Conservation (phyloP, 2,888 invertebrate species). For the Ophioninae sp. region DNA sequence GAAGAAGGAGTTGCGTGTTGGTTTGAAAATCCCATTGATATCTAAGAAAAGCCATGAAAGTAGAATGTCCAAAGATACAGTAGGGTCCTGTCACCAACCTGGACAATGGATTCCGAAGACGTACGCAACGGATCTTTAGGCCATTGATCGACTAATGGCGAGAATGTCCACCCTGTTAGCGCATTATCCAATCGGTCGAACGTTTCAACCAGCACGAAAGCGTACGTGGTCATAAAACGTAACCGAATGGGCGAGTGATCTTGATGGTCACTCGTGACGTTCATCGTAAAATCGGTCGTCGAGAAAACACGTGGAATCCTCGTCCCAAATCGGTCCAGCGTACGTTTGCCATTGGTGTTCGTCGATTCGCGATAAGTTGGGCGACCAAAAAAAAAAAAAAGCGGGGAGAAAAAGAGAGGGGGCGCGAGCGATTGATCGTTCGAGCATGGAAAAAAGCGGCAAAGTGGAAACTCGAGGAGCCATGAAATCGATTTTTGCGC, state of each 20-base stretch:
- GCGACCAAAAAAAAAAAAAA: constrained; percentile 32
- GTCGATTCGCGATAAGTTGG: constrained; percentile 52
- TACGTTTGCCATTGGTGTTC: constrained; percentile 27
- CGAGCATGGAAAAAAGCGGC: constrained; percentile 65
- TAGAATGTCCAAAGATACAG: constrained; percentile 3
- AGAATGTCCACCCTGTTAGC: constrained; percentile 32
- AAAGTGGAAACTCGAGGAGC: constrained; percentile 70
- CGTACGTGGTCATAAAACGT: neutral
- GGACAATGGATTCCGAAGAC: constrained; percentile 14
- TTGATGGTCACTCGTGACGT: constrained; percentile 41
- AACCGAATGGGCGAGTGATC: constrained; percentile 21
- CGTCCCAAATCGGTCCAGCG: constrained; percentile 31
- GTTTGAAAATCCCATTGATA: neutral
- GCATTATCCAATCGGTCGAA: constrained; percentile 31
- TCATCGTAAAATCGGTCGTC: constrained; percentile 37
- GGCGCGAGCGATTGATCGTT: constrained; percentile 52
- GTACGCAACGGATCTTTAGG: constrained; percentile 37
- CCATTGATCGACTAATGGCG: constrained; percentile 50
- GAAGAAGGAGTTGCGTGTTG: constrained; percentile 52
- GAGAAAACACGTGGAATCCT: constrained; percentile 50
- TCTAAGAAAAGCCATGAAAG: constrained; percentile 5
- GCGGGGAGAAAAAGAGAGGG: neutral
- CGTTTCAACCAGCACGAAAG: constrained; percentile 21
- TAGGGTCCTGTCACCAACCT: neutral
- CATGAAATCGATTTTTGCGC: constrained; percentile 73